These are phyloP conservation scores for Percopsis omiscomaycus DNA, from an alignment of 2,797 vertebrate species.

Conservation along the genomic window DNA sequence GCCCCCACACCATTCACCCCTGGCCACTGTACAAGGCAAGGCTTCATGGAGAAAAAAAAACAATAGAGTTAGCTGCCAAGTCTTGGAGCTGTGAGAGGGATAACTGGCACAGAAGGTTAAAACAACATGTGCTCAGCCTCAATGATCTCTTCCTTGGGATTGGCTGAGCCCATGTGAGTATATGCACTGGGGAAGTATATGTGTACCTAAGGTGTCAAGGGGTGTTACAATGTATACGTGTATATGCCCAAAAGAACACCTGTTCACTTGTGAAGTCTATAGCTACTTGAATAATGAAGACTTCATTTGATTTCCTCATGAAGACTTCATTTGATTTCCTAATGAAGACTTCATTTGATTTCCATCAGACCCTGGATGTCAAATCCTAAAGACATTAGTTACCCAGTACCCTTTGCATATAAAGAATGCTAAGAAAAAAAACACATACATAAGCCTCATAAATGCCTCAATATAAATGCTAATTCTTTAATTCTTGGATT, in stretches of 20 bases:
- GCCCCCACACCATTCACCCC: conserved; percentile 33
- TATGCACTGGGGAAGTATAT: conserved; percentile 15
- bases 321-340: no score
- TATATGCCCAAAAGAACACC: conserved; percentile 68
- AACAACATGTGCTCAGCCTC: conserved; percentile 77
- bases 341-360: conserved; percentile 38
- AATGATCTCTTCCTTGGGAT: conserved; percentile 62
- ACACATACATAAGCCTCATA: conserved; percentile 22
- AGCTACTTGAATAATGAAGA: conserved; percentile 45
- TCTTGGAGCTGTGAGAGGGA: conserved; percentile 75
- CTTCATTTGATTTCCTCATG: conserved; percentile 61
- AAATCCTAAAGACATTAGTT: conserved; percentile 43
- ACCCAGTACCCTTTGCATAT: conserved; percentile 26
- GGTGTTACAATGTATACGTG: conserved; percentile 69
- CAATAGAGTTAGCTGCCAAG: conserved; percentile 76
- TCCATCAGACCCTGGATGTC: conserved; percentile 53
- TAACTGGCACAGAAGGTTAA: conserved; percentile 80
- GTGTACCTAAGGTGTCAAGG: conserved; percentile 56
- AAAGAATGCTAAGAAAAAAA: conserved; percentile 30
- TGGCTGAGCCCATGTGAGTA: background rate
- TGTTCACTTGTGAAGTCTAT: conserved; percentile 63
- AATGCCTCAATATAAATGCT: conserved; percentile 48
- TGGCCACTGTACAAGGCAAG: conserved; percentile 66
- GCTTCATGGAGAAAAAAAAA: conserved; percentile 74
- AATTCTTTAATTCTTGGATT: conserved; percentile 56